These are phyloP conservation scores for Solenopsis fugax DNA, from an alignment of 1,140 invertebrate species.

Conservation along the genomic window DNA sequence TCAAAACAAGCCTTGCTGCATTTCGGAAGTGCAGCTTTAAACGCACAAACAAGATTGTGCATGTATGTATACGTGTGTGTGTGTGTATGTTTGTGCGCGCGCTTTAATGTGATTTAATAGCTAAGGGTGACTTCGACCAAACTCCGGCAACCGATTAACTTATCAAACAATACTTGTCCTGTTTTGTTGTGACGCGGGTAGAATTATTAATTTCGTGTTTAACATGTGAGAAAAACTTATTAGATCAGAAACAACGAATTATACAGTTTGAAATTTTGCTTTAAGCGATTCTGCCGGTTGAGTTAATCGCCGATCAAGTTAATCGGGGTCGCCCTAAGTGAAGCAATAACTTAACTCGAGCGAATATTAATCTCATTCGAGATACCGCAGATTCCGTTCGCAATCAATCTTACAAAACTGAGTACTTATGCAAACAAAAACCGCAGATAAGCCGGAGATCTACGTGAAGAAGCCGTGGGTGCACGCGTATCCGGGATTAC, in stretches of 20 bases:
- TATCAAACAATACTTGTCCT: not conserved
- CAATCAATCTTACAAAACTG: not conserved
- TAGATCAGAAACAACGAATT: not conserved
- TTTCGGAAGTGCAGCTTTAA: conserved; percentile 1
- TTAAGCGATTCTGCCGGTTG: not conserved
- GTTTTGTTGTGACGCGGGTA: not conserved
- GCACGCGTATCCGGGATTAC: conserved; percentile 90
- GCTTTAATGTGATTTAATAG: conserved; percentile 3
- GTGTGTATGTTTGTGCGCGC: not conserved
- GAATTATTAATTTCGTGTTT: conserved; percentile 2
- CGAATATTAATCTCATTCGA: not conserved
- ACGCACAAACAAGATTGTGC: not conserved
- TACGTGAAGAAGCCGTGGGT: conserved; percentile 89
- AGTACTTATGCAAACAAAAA: not conserved
- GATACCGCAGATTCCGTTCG: not conserved
- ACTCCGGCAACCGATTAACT: not conserved
- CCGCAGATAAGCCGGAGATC: conserved; percentile 91
- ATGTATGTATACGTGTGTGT: not conserved
- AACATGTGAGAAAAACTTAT: not conserved
- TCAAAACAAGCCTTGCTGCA: not conserved
- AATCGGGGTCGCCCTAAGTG: not conserved
- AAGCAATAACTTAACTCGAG: not conserved
- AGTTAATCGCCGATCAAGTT: not conserved
- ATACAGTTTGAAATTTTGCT: not conserved
- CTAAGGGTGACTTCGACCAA: not conserved